Evolutionary conservation across 1,140 invertebrate species (phyloP).

Genomic region (Psix sp.): DNA sequence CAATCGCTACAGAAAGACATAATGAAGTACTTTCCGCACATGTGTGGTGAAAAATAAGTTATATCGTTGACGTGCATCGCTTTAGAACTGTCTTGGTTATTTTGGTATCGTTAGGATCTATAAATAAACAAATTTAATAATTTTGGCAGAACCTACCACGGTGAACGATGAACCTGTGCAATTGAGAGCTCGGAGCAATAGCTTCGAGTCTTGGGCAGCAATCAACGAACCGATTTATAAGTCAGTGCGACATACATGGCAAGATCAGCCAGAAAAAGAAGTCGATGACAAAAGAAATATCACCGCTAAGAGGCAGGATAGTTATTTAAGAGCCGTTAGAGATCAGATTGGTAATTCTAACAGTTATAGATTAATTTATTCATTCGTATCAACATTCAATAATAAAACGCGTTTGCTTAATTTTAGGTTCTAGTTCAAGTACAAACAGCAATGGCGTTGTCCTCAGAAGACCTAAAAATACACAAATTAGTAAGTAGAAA

Average conservation of each 20-base stretch:
- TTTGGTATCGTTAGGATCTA: conserved; percentile 5
- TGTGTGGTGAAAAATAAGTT: too few species aligned
- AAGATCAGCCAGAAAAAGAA: conserved; percentile 61
- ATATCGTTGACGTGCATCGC: conserved; percentile 28
- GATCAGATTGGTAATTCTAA: conserved; percentile 66
- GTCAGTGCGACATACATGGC: conserved; percentile 69
- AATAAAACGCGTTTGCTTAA: conserved; percentile 1
- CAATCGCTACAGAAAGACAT: too few species aligned
- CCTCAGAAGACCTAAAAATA: conserved; percentile 80
- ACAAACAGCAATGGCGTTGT: conserved; percentile 76
- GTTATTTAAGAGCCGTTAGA: conserved; percentile 75
- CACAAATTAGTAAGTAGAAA: conserved; percentile 69
- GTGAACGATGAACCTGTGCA: conserved; percentile 77
- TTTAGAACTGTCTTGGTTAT: conserved; percentile 12
- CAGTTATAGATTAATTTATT: not conserved
- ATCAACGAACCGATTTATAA: conserved; percentile 62
- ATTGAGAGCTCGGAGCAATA: conserved; percentile 80
- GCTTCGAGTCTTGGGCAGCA: conserved; percentile 78
- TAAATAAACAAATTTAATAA: conserved; percentile 24
- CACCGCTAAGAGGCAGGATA: conserved; percentile 75
- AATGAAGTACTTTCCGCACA: too few species aligned
- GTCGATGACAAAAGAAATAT: conserved; percentile 67
- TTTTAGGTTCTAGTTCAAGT: conserved; percentile 60
- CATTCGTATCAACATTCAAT: not conserved
- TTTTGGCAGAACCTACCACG: conserved; percentile 59